phyloP scores from a whole-genome alignment of 2,888 invertebrate species.

The Lysandra coridon region DNA sequence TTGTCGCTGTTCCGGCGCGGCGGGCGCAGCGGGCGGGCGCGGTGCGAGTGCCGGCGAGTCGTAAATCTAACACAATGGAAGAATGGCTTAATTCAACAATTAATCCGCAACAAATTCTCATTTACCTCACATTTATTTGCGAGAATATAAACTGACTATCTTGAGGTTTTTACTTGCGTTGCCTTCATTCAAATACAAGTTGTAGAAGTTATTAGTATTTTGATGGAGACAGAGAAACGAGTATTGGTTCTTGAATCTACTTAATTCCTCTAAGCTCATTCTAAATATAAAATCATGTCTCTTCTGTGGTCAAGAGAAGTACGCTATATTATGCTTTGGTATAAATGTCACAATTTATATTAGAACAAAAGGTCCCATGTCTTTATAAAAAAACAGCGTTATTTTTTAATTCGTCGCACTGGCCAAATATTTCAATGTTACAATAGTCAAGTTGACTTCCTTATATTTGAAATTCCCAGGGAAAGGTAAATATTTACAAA shows the following conservation, averaged over 20 bases:
- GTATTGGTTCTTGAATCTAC: too few relatives aligned
- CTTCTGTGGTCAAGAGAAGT: too few relatives aligned
- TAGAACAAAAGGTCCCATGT: too few relatives aligned
- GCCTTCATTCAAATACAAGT: not conserved
- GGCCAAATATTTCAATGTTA: too few relatives aligned
- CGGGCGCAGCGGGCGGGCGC: constrained; percentile 37
- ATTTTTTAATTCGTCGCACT: too few relatives aligned
- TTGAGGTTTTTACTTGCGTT: not conserved
- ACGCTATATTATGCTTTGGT: too few relatives aligned
- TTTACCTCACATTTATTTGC: constrained; percentile 1
- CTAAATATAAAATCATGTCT: too few relatives aligned
- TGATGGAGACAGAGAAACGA: not conserved
- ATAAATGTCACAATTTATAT: too few relatives aligned
- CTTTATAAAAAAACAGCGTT: too few relatives aligned
- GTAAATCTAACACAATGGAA: constrained; percentile 40
- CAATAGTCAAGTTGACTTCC: not conserved
- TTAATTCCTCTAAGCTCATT: too few relatives aligned
- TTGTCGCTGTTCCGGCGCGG: constrained; percentile 40
- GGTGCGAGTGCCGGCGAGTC: constrained; percentile 35
- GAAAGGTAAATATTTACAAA: not conserved
- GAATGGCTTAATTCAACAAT: constrained; percentile 23
- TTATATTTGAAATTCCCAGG: not conserved
- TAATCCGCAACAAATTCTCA: constrained; percentile 21
- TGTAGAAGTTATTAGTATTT: not conserved
- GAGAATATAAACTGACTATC: not conserved